A percentile compares a stretch with the other conserved stretches of the same genome.
Evolutionary conservation across 2,113 vertebrate genomes (phyloP).

Genomic region (Phainopepla nitens): DNA sequence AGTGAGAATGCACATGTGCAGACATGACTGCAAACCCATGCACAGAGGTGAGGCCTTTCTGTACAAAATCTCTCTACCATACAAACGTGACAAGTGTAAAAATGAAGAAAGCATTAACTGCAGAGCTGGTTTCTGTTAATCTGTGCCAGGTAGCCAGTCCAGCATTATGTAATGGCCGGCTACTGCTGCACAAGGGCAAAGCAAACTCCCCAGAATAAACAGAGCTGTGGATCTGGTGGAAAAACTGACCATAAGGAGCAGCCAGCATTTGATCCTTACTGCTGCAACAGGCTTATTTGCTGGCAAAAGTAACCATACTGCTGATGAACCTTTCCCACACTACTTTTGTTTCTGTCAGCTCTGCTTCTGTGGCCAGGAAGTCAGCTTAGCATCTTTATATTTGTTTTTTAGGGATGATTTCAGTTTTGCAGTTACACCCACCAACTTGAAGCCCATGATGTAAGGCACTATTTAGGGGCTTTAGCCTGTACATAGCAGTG

Average conservation of each 20-base stretch:
- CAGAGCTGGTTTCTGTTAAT: not conserved
- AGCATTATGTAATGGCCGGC: not conserved
- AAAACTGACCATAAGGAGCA: not conserved
- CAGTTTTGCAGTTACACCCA: not conserved
- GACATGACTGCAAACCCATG: not conserved
- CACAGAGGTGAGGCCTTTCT: not conserved
- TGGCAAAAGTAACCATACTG: not conserved
- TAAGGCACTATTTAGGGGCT: not conserved
- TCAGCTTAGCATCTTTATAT: not conserved
- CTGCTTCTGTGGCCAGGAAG: not conserved
- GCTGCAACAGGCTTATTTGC: not conserved
- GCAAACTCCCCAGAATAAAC: not conserved
- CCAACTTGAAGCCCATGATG: not conserved
- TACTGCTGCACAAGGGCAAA: not conserved
- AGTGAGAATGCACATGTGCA: not conserved
- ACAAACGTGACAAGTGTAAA: not conserved
- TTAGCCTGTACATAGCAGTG: not conserved
- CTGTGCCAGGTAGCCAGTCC: not conserved
- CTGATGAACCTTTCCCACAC: not conserved
- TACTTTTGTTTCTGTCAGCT: not conserved
- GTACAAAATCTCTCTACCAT: not conserved
- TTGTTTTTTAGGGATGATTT: conserved; percentile 10
- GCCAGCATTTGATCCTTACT: not conserved
- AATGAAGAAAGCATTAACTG: not conserved
- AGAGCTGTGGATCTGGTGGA: not conserved